phyloP scores from a whole-genome alignment of 2,888 invertebrate genomes.

The Xestia ashworthii region DNA sequence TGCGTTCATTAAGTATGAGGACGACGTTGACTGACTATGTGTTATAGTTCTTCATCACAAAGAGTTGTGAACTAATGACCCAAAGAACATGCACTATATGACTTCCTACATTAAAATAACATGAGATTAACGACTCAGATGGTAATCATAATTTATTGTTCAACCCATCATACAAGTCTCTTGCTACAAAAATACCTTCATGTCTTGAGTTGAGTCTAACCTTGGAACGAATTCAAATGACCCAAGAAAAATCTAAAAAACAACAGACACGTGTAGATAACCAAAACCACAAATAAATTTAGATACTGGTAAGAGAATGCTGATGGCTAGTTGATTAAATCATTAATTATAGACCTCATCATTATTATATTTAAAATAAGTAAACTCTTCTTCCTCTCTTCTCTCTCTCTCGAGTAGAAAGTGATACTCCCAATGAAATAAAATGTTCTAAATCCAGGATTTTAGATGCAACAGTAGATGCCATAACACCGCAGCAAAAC shows the following conservation, averaged over 20 bases:
- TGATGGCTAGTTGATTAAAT: not conserved
- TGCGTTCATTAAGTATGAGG: slow-evolving; percentile 5
- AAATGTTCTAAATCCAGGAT: not conserved
- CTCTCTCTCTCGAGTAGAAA: not conserved
- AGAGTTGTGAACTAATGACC: slow-evolving; percentile 37
- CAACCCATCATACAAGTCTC: slow-evolving; percentile 8
- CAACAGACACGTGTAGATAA: not conserved
- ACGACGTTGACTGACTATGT: not conserved
- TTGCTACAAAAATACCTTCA: slow-evolving; percentile 11
- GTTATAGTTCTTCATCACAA: not conserved
- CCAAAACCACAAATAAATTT: not conserved
- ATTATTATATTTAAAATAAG: not conserved
- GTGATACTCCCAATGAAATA: no score
- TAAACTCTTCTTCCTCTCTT: not conserved
- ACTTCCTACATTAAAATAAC: slow-evolving; percentile 50
- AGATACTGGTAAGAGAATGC: not conserved
- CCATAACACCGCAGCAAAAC: not conserved
- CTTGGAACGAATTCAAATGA: slow-evolving; percentile 40
- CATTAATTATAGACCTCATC: not conserved
- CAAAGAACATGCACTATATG: slow-evolving; percentile 20
- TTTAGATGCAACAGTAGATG: not conserved
- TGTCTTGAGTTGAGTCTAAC: not conserved
- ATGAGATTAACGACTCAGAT: slow-evolving; percentile 20
- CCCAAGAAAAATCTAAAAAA: slow-evolving; percentile 15
- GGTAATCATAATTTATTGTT: slow-evolving; percentile 33